Base-by-base conservation (phyloP, 2,113 vertebrate genomes). In the Macaca nemestrina region DNA sequence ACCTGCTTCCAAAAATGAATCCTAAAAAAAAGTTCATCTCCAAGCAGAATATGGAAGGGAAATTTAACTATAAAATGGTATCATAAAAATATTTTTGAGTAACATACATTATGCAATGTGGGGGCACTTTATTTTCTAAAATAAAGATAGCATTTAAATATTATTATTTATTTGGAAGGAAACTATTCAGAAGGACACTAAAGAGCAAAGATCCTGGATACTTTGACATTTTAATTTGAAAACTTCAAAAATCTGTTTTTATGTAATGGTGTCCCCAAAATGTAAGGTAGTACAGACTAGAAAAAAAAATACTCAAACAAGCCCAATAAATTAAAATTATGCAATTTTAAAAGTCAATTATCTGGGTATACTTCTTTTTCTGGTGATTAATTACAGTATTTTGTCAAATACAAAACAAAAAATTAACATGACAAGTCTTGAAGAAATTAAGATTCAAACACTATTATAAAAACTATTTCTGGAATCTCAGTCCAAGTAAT, bases 371-470 rank as follows among this genome's bases (percentile, higher is more conserved):
- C 14, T 93, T 94, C 61, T 94, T 97, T 90, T 86, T n/a, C 23
- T 93, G 43, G 10, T 93, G 55, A 93, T 92, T 95, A 85, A 2
- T 2, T 82, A 68, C 50, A 94, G 73, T 84, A 93, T 83, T 95
- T 94, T 83, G 35, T 55, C 67, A 97, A 90, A 90, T 5, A 97
- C 59, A 61, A 97, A 92, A 89, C 8, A 0, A 0, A 88, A 61
- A 5, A 6, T 2, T 72, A 97, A 52, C n/a, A 59, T 93, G 95
- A 78, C 59, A 88, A 72, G 67, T 91, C 0, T 0, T 73, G 8
- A 57, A 83, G 92, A 83, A 98, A 96, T 84, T 64, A 93, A 61
- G 23, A 94, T 97, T 96, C 43, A 81, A 64, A 61, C 5, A 61
- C 43, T 88, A 48, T 8, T 3, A 45, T 93, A 48, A 93, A 96